phyloP scores from a whole-genome alignment of 2,888 invertebrate genomes.

The Ormyrus rosae region DNA sequence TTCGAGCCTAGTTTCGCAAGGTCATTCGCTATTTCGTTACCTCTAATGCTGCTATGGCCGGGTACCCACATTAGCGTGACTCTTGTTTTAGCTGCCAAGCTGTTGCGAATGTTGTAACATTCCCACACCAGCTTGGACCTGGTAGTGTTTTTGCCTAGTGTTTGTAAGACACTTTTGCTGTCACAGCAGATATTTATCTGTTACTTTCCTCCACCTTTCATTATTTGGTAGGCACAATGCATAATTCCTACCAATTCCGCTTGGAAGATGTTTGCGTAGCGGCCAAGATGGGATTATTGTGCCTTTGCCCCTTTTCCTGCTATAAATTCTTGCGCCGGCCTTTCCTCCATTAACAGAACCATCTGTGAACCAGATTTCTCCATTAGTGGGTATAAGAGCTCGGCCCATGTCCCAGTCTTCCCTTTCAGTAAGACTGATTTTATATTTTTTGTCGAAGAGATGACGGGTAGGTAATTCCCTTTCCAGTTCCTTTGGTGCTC shows the following conservation, averaged over 20 bases:
- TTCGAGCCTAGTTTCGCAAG: background rate
- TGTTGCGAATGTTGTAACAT: background rate
- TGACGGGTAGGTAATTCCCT: too few relatives aligned
- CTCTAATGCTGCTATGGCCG: background rate
- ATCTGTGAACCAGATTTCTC: background rate
- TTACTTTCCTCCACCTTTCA: too few relatives aligned
- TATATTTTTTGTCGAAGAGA: slow-evolving; percentile 2
- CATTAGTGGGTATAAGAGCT: background rate
- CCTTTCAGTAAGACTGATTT: background rate
- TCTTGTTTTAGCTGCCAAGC: background rate
- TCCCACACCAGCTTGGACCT: background rate
- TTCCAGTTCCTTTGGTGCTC: too few relatives aligned
- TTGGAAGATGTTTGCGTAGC: too few relatives aligned
- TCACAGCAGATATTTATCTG: too few relatives aligned
- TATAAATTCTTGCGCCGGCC: background rate
- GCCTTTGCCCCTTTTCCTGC: background rate
- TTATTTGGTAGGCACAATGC: too few relatives aligned
- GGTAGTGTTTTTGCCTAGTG: background rate
- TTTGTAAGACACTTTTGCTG: background rate
- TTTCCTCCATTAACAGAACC: background rate
- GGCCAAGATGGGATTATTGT: too few relatives aligned
- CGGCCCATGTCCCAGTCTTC: background rate
- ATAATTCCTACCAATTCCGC: too few relatives aligned
- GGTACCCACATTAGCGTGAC: background rate
- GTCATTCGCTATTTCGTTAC: background rate